A percentile compares a stretch with the other conserved stretches of the same genome.
These are phyloP conservation scores for Tokudaia muenninki DNA, from an alignment of 2,797 vertebrate species.

Conservation along the genomic window DNA sequence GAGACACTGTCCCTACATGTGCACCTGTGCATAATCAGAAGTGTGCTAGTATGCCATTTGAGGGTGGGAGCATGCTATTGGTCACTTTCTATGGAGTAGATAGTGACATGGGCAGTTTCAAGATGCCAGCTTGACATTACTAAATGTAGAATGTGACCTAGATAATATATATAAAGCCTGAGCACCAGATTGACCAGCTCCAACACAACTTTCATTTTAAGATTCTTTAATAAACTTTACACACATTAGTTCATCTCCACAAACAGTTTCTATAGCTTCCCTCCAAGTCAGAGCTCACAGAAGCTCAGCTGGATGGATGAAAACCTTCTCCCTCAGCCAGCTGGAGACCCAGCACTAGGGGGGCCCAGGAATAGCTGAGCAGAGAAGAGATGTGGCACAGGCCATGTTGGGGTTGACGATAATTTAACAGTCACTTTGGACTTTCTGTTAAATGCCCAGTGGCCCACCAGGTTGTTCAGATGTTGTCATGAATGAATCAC, in stretches of 20 bases:
- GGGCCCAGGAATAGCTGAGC: background rate
- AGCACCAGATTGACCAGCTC: background rate
- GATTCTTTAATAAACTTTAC: background rate
- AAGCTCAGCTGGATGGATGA: background rate
- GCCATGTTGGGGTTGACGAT: background rate
- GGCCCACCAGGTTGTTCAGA: background rate
- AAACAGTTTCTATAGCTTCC: background rate
- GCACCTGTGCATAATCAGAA: accelerated
- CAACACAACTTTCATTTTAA: background rate
- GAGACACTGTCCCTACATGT: background rate
- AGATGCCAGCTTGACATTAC: background rate
- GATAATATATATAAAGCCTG: background rate
- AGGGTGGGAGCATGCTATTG: background rate
- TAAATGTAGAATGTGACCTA: background rate
- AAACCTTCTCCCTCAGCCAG: background rate
- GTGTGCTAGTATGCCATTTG: background rate
- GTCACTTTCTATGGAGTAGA: background rate
- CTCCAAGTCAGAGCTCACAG: background rate
- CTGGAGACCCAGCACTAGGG: background rate
- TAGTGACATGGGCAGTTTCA: background rate
- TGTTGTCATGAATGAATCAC: background rate
- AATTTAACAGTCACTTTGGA: background rate
- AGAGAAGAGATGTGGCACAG: background rate
- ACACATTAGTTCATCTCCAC: background rate
- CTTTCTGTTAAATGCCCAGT: background rate